Conservation (phyloP, 2,113 vertebrate genomes). For the Rattus rattus region DNA sequence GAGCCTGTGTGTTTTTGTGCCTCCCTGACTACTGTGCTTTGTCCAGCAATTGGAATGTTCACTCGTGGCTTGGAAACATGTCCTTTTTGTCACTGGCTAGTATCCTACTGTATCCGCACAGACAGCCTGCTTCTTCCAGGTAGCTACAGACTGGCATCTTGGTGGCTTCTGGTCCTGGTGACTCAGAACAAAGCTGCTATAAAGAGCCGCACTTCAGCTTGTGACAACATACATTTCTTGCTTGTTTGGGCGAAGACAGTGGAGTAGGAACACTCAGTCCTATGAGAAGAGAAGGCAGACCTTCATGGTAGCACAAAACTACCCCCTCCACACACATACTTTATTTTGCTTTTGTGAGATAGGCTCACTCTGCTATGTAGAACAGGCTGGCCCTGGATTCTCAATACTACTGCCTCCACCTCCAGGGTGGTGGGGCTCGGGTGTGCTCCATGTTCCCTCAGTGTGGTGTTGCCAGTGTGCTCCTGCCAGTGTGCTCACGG, state of each 20-base stretch:
- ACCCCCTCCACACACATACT: background rate
- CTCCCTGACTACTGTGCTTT: background rate
- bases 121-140: background rate
- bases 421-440: background rate
- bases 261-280: fast-evolving
- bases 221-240: fast-evolving
- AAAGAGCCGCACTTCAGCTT: background rate
- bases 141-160: background rate
- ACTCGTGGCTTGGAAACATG: background rate
- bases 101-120: fast-evolving
- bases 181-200: no score
- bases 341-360: background rate
- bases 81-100: background rate
- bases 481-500: background rate
- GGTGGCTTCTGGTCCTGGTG: no score
- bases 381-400: background rate
- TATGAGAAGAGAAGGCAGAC: background rate
- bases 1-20: background rate
- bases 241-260: background rate
- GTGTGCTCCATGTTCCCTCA: background rate
- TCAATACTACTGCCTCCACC: background rate
- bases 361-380: background rate
- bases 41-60: fast-evolving
- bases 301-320: background rate
- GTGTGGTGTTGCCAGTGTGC: background rate